Percentiles rank a stretch among this genome's conserved stretches.
Evolutionary conservation across 1,140 invertebrate species (phyloP).

Genomic region (Achroia grisella): DNA sequence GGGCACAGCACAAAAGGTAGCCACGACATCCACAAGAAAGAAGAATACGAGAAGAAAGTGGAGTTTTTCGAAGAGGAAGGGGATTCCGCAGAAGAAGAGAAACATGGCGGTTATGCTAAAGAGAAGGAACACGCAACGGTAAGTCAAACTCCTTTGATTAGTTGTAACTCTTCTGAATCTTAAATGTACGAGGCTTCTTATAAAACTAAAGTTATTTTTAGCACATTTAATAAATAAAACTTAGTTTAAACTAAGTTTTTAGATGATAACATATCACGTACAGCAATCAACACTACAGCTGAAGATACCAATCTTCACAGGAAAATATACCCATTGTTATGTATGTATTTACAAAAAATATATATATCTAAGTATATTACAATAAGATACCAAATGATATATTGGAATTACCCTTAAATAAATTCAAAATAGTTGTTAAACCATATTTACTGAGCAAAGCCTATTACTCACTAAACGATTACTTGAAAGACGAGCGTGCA

Average conservation of each 20-base stretch:
- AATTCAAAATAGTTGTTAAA: no score
- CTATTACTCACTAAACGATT: no score
- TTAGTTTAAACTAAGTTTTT: not conserved
- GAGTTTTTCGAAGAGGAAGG: slow-evolving; percentile 83
- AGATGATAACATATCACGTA: not conserved
- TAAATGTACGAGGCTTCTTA: not conserved
- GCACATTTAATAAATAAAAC: not conserved
- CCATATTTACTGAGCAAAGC: no score
- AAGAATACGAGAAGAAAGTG: slow-evolving; percentile 82
- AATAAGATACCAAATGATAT: no score
- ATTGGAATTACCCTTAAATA: no score
- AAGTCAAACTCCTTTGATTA: no score
- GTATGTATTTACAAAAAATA: no score
- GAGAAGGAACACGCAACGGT: slow-evolving; percentile 74
- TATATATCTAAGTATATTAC: no score
- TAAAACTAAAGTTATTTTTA: not conserved
- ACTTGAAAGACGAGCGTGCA: no score
- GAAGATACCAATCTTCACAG: no score
- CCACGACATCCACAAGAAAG: slow-evolving; percentile 82
- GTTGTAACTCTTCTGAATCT: not conserved
- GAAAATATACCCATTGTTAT: no score
- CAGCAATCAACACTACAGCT: no score
- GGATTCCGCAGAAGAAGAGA: slow-evolving; percentile 78
- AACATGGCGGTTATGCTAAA: slow-evolving; percentile 76
- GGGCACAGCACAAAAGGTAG: slow-evolving; percentile 82